Percentiles rank a stretch among this genome's conserved stretches.
These are phyloP conservation scores for Phainopepla nitens DNA, from an alignment of 2,113 vertebrate genomes.

Conservation along the genomic window DNA sequence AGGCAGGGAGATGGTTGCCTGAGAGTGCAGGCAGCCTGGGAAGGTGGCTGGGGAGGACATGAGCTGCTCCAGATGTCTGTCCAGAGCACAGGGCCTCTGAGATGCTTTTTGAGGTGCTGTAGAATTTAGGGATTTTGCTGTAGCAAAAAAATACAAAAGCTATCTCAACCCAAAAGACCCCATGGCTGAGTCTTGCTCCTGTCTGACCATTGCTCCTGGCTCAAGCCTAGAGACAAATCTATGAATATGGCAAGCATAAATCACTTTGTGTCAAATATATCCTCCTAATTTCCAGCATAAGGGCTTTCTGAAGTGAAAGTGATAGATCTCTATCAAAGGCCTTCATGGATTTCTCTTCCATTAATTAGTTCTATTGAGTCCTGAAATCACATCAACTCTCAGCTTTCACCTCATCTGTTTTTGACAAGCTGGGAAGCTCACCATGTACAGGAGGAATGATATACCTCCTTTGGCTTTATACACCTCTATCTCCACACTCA, in stretches of 20 bases:
- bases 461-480: background rate
- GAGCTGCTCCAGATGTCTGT: background rate
- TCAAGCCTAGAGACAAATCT: background rate
- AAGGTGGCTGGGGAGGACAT: rapidly evolving
- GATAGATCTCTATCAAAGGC: background rate
- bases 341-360: background rate
- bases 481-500: background rate
- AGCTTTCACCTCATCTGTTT: background rate
- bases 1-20: rapidly evolving
- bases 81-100: background rate
- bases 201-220: rapidly evolving
- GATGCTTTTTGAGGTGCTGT: background rate
- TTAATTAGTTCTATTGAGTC: background rate
- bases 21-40: rapidly evolving
- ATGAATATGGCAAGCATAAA: background rate
- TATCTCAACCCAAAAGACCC: background rate
- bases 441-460: rapidly evolving
- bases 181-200: rapidly evolving
- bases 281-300: background rate
- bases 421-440: background rate
- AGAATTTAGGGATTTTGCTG: background rate
- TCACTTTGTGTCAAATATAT: background rate
- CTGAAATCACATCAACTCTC: background rate
- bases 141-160: background rate
- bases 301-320: background rate